Evolutionary conservation across 2,888 invertebrate genomes (phyloP), one percentile per base, ranked within the genome.

Genomic region (Catocala fraxini): DNA sequence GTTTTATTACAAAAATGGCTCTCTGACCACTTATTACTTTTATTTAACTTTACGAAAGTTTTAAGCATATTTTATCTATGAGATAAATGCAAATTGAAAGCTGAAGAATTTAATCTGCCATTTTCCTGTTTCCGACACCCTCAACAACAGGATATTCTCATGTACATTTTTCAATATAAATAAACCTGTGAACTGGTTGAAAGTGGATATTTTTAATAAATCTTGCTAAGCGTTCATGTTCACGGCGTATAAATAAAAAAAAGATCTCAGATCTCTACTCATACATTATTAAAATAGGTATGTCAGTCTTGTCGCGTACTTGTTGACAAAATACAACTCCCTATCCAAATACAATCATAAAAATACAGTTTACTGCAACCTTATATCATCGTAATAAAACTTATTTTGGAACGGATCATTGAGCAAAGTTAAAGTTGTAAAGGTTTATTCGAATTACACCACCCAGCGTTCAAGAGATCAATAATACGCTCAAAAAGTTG

Each of bases 401-500:
- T 34, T 11, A 59, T 41, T 73, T 68, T 81, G 1, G 39, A 25
- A 42, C 63, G 46, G 7, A 3, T 9, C 0, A 33, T 25, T 10
- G 4, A 51, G 55, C 59, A 0, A 35, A 51, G 34, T 41, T 63
- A 74, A 68, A 42, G 56, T 78, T 71, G 79, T 61, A 51, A 55
- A 66, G 66, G 80, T 73, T 84, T 88, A 86, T 85, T 89, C 84
- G 87, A 85, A 89, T 89, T 86, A 88, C 86, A 86, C 79, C 79
- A 75, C 81, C 77, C 74, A 71, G 72, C 76, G 80, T 75, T 86
- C 82, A 79, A 81, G 82, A 84, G 82, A 82, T 86, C 88, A 88
- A 89, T 89, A 88, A 82, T 86, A 85, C 83, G 86, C 86, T 87
- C 84, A 83, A 87, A 86, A 87, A 87, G 84, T 85, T 82, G 85